Base-by-base conservation (phyloP, 2,797 vertebrate genomes). In the Oryzias dopingdopingensis region DNA sequence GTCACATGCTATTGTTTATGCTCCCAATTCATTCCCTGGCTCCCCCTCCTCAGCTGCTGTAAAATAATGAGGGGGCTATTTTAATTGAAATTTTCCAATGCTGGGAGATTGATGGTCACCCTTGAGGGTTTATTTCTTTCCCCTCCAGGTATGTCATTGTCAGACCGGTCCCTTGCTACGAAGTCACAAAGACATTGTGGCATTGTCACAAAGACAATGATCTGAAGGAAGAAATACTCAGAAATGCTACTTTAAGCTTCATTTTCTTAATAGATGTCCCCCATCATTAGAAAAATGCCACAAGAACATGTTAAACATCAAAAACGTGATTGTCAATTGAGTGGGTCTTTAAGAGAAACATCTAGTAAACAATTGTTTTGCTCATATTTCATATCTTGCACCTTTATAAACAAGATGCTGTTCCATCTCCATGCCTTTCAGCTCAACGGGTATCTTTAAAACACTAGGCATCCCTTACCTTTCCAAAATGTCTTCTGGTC, bases 1-100 rank as follows among this genome's bases (percentile, higher is more conserved):
- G 12, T 85, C 86, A 83, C 83, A 79, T 84, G 81, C 78, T 65
- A 57, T 82, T 85, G 80, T 88, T 85, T 85, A 76, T 65, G 61
- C 70, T 65, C 17, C 41, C 65, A 48, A 68, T 84, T 81, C 63
- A 52, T 55, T 59, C 65, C 59, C 59, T 71, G 58, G 5, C 63
- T 62, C 44, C 71, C 70, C 32, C 32, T 32, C 32, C 68, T 83
- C 81, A 74, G 71, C 61, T 40, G 70, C 67, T 61, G 32, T 80
- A 72, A 83, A 85, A 82, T 76, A 77, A 80, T 17, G 24, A 71
- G 55, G 65, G 20, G 56, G 66, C 57, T 71, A 49, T 84, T 74
- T 78, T 74, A 87, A 88, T 84, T 82, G 64, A 74, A 67, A 74
- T 75, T 74, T 78, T 61, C 44, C 32, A 46, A 47, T 60, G 66